Evolutionary conservation across 1,140 invertebrate species (phyloP).

Genomic region (Dendroctonus ponderosae): DNA sequence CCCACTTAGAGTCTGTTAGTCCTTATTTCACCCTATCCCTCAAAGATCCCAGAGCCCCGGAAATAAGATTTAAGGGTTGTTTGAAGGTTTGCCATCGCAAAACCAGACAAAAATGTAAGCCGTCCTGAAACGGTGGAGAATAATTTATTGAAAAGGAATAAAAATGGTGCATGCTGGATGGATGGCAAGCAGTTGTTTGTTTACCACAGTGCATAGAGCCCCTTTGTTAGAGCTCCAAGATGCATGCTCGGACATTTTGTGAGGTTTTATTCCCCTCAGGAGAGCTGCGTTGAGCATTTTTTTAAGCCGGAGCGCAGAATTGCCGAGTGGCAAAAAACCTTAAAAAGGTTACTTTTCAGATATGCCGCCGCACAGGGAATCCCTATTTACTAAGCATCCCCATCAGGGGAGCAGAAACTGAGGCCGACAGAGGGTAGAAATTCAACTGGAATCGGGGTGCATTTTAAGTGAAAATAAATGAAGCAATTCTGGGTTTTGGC

Average conservation of each 20-base stretch:
- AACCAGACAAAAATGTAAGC: too few species aligned
- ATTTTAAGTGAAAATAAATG: too few species aligned
- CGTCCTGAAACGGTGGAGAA: too few species aligned
- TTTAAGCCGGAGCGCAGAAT: slow-evolving; percentile 6
- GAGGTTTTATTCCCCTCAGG: slow-evolving; percentile 11
- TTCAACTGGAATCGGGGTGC: too few species aligned
- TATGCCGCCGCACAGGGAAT: slow-evolving; percentile 1
- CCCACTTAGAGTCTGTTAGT: slow-evolving; percentile 20
- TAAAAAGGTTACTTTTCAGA: background rate
- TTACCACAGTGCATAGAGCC: too few species aligned
- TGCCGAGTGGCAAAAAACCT: background rate
- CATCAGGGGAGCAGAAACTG: background rate
- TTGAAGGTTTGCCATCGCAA: background rate
- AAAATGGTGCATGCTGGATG: too few species aligned
- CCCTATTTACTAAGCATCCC: slow-evolving; percentile 8
- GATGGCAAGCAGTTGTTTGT: too few species aligned
- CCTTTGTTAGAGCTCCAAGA: too few species aligned
- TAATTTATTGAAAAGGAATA: too few species aligned
- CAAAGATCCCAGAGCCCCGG: background rate
- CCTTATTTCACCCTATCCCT: slow-evolving; percentile 9
- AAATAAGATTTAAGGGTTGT: background rate
- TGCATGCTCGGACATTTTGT: too few species aligned
- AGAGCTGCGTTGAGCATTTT: slow-evolving; percentile 20
- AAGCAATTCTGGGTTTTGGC: too few species aligned
- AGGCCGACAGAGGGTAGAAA: too few species aligned